Percentiles rank a stretch among this genome's conserved stretches.
Evolutionary conservation across 2,113 vertebrate genomes (phyloP).

Genomic region (Lophura nycthemera): DNA sequence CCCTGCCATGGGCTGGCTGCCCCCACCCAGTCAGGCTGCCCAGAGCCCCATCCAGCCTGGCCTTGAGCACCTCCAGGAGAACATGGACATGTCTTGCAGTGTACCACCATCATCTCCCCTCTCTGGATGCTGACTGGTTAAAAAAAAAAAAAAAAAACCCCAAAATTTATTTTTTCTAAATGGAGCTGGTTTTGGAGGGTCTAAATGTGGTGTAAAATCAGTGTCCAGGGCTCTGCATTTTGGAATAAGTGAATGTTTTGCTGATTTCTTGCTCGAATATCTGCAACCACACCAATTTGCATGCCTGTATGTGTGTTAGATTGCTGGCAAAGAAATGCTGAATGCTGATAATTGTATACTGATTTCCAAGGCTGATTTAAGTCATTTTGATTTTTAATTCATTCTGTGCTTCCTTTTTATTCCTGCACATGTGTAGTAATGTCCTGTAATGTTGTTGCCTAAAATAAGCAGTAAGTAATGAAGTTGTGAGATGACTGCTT

Average conservation of each 20-base stretch:
- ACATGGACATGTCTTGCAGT: background rate
- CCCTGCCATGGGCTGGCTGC: too few species aligned
- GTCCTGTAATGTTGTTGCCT: slow-evolving; percentile 66
- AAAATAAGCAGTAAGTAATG: slow-evolving; percentile 64
- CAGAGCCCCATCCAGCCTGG: too few species aligned
- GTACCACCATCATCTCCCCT: background rate
- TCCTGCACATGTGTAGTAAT: slow-evolving; percentile 69
- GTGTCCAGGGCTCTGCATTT: slow-evolving; percentile 52
- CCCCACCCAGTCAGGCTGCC: too few species aligned
- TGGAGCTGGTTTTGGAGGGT: slow-evolving; percentile 37
- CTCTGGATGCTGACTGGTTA: slow-evolving; percentile 34
- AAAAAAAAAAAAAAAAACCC: background rate
- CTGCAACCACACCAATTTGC: slow-evolving; percentile 61
- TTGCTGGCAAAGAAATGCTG: slow-evolving; percentile 72
- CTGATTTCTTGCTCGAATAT: slow-evolving; percentile 64
- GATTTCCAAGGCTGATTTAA: slow-evolving; percentile 70
- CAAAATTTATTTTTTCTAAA: background rate
- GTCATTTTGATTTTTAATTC: slow-evolving; percentile 73
- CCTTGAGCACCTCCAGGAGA: background rate
- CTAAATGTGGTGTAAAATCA: slow-evolving; percentile 61
- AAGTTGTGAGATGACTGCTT: slow-evolving; percentile 40
- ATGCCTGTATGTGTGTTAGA: slow-evolving; percentile 67
- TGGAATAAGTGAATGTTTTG: slow-evolving; percentile 67
- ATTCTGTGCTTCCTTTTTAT: slow-evolving; percentile 66
- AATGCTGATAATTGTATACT: slow-evolving; percentile 66